Evolutionary conservation across 2,797 vertebrate genomes (phyloP), one percentile per base, ranked within the genome.

Genomic region (Poeciliopsis gracilis): DNA sequence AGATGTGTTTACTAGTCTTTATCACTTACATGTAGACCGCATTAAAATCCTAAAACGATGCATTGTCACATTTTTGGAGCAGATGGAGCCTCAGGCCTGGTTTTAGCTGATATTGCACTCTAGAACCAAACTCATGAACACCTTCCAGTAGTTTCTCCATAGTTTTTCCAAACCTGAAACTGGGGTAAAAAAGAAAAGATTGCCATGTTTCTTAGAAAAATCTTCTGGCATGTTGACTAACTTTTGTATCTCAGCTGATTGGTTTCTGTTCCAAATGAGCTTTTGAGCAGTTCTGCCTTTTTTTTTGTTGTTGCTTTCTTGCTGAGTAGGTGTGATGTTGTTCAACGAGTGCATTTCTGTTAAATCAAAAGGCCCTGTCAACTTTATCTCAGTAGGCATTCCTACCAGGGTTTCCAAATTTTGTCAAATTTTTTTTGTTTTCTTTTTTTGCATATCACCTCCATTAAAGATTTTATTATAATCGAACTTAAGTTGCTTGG

Each of bases 401-500:
- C 86, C 82, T 87, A 59, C 89, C 5, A 2, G 84, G 49, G 3
- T 85, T 84, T 86, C 86, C 49, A 82, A 81, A 45, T 89, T 77
- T 87, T 81, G 81, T 86, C 33, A 61, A 33, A 18, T 4, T 38
- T 53, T 78, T 18, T 9, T 69, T 83, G 73, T 78, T 76, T 43
- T 78, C 75, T 88, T 38, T 88, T 89, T 87, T 93, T 95, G 94
- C 94, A 94, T 91, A 86, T 90, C 93, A 92, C 93, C 93, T 95
- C 90, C 91, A 96, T 95, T 96, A 96, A 96, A 96, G 79, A 89
- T 94, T 95, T 96, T 95, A 93, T 91, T 91, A 92, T 89, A 94
- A 90, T 86, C 30, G 75, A 55, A 12, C 46, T 79, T 23, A 1
- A 41, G 47, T 82, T 72, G 72, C n/a, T 1, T 41, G 47, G 28